A percentile compares a stretch with the other conserved stretches of the same genome.
These are phyloP conservation scores for Oreortyx pictus DNA, from an alignment of 2,797 vertebrate genomes.

Conservation along the genomic window DNA sequence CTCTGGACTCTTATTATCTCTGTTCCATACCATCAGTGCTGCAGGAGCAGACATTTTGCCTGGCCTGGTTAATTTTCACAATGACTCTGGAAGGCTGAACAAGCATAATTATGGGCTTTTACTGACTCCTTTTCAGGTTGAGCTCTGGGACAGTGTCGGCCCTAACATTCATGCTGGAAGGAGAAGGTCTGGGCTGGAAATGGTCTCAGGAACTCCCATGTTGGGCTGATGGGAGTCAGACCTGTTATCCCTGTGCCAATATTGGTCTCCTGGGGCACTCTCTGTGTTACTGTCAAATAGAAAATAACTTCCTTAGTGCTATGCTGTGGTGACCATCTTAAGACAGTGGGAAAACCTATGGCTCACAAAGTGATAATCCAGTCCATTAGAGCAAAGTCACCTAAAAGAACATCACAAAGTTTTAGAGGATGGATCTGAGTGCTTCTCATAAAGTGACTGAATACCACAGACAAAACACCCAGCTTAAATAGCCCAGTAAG, in stretches of 20 bases:
- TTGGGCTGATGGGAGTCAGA: constrained; percentile 34
- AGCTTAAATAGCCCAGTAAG: background rate
- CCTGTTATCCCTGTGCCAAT: background rate
- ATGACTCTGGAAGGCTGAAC: constrained; percentile 23
- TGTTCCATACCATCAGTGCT: background rate
- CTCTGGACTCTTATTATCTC: background rate
- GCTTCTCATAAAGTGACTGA: background rate
- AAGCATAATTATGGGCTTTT: constrained; percentile 37
- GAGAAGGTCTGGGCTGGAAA: background rate
- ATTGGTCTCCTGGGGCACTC: background rate
- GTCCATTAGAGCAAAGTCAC: background rate
- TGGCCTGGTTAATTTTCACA: constrained; percentile 6
- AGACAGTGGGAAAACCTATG: background rate
- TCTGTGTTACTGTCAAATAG: background rate
- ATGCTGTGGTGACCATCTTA: background rate
- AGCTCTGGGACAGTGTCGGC: constrained; percentile 15
- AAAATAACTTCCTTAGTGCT: background rate
- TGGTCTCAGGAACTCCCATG: background rate
- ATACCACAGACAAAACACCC: background rate
- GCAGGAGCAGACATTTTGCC: background rate
- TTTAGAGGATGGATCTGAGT: background rate
- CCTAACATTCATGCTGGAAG: background rate
- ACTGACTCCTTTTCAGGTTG: constrained; percentile 34
- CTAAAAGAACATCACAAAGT: background rate
- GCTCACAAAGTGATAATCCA: background rate